Evolutionary conservation across 2,888 invertebrate genomes (phyloP).

Genomic region (Timema podura): DNA sequence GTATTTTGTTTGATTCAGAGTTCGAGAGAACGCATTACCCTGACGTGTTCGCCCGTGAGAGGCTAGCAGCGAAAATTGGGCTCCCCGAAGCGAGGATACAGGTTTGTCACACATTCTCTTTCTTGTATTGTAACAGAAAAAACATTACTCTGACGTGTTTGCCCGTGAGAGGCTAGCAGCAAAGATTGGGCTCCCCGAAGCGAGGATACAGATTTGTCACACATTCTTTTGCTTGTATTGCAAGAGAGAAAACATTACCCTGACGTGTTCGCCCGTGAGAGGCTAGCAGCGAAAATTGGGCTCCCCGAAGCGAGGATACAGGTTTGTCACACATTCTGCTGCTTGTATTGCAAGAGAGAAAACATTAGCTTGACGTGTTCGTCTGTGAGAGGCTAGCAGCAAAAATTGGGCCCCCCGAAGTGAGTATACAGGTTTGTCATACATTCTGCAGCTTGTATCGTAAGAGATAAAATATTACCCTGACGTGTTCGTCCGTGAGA

Average conservation of each 20-base stretch:
- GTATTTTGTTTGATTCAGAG: constrained; percentile 53
- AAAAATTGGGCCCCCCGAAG: constrained; percentile 95
- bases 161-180: constrained; percentile 90
- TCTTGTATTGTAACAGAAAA: constrained; percentile 84
- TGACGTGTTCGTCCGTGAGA: constrained; percentile 93
- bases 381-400: constrained; percentile 90
- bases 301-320: constrained; percentile 99
- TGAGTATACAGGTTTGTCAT: too few relatives aligned
- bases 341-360: constrained; percentile 84
- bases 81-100: constrained; percentile 99
- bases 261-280: constrained; percentile 93
- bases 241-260: constrained; percentile 97
- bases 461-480: constrained; percentile 97
- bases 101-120: constrained; percentile 62
- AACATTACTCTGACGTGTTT: constrained; percentile 96
- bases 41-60: constrained; percentile 93
- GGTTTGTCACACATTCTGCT: constrained; percentile 62
- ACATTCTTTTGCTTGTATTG: too few relatives aligned
- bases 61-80: constrained; percentile 95
- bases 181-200: too few relatives aligned
- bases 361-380: constrained; percentile 96
- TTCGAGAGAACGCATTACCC: constrained; percentile 97
- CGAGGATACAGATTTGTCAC: too few relatives aligned
- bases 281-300: constrained; percentile 95
- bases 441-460: too few relatives aligned